phyloP scores from a whole-genome alignment of 1,140 invertebrate species.

The Venturia canescens region DNA sequence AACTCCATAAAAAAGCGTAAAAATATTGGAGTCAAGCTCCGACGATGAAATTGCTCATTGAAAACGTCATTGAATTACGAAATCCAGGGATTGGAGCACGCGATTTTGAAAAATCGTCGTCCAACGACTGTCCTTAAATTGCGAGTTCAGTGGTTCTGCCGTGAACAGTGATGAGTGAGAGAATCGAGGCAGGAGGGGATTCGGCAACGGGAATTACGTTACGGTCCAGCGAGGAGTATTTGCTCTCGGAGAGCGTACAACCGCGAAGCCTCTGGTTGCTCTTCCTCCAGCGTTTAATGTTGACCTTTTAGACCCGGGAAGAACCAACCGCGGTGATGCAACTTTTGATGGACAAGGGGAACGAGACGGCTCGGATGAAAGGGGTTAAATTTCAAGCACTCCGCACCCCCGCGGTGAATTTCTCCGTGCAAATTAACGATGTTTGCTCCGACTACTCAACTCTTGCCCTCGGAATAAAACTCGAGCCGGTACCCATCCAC shows the following conservation, averaged over 20 bases:
- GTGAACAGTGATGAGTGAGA: too few relatives aligned
- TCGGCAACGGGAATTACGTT: conserved; percentile 52
- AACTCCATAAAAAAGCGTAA: too few relatives aligned
- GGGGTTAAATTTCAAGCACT: conserved; percentile 2
- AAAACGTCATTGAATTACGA: too few relatives aligned
- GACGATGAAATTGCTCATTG: too few relatives aligned
- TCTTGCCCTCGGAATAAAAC: conserved; percentile 57
- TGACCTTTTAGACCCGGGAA: conserved; percentile 67
- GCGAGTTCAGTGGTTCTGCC: too few relatives aligned
- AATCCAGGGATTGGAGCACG: too few relatives aligned
- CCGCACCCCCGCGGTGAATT: conserved; percentile 55
- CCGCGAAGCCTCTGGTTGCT: conserved; percentile 47
- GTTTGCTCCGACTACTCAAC: conserved; percentile 66
- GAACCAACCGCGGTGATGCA: conserved; percentile 35
- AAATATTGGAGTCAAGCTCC: too few relatives aligned
- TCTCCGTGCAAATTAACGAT: conserved; percentile 72
- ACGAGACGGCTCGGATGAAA: not conserved
- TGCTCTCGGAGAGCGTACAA: conserved; percentile 56
- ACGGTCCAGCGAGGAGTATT: conserved; percentile 68
- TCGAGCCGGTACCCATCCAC: conserved; percentile 2
- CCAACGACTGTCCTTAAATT: too few relatives aligned
- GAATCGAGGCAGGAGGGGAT: too few relatives aligned
- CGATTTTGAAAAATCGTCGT: too few relatives aligned
- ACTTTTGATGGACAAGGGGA: conserved; percentile 13
- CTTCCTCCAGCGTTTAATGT: conserved; percentile 58